Evolutionary conservation across 2,797 vertebrate species (phyloP).

Genomic region (Merluccius polli): DNA sequence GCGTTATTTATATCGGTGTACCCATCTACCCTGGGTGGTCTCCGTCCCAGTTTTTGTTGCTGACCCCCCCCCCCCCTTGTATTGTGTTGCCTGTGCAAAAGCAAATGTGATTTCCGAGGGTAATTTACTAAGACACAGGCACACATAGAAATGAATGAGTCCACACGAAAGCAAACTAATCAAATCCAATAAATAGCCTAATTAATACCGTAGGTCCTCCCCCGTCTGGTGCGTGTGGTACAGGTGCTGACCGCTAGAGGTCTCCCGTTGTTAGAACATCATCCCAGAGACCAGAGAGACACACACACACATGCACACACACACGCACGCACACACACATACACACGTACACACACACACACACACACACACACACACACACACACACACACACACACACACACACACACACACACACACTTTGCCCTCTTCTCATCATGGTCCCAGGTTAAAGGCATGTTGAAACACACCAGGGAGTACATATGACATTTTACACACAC

Average conservation of each 20-base stretch:
- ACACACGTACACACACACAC: no score
- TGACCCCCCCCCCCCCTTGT: neutral
- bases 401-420: neutral
- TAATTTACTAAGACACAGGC: neutral
- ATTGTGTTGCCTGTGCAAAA: neutral
- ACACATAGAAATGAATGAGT: neutral
- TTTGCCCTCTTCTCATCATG: neutral
- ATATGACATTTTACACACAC: constrained; percentile 7
- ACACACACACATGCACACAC: no score
- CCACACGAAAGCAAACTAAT: neutral
- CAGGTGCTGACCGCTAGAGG: constrained; percentile 43
- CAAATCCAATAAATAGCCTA: neutral
- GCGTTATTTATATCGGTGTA: neutral
- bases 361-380: neutral
- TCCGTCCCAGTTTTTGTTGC: no score
- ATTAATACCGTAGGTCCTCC: neutral
- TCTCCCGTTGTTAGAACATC: constrained; percentile 29
- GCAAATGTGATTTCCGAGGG: neutral
- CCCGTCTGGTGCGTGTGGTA: neutral
- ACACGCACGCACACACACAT: no score
- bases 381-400: neutral
- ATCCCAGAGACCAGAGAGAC: neutral
- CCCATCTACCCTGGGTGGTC: neutral
- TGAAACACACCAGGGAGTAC: neutral
- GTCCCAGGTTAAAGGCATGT: neutral